phyloP scores from a whole-genome alignment of 2,113 vertebrate species.

The Atrichornis clamosus region DNA sequence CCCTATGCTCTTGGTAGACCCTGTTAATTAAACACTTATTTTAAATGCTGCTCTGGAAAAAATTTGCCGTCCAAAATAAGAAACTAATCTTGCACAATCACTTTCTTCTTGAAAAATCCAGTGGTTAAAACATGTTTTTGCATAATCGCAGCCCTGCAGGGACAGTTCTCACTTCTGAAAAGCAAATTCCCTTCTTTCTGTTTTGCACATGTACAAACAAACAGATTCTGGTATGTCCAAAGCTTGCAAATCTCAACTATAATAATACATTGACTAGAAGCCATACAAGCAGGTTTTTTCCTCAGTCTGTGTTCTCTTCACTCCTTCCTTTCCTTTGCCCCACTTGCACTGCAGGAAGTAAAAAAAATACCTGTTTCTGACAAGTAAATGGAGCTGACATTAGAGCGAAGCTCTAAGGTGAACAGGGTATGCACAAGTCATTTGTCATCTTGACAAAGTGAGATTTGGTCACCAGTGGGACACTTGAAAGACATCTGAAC shows the following conservation, averaged over 20 bases:
- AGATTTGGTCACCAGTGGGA: conserved; percentile 69
- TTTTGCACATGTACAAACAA: neutral
- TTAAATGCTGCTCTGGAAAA: neutral
- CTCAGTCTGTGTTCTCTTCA: neutral
- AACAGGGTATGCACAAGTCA: conserved; percentile 28
- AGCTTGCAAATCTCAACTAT: neutral
- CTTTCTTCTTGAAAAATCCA: neutral
- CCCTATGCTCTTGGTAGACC: neutral
- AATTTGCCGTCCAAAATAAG: neutral
- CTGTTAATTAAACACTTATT: neutral
- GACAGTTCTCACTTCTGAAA: neutral
- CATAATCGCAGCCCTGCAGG: neutral
- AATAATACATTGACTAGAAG: conserved; percentile 1
- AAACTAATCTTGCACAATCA: neutral
- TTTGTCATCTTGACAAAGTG: conserved; percentile 75
- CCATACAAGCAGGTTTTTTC: neutral
- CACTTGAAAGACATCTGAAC: conserved; percentile 69
- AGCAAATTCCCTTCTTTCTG: neutral
- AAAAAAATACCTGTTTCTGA: conserved; percentile 61
- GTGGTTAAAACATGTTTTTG: conserved; percentile 4
- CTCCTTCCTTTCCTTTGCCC: neutral
- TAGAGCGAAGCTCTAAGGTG: neutral
- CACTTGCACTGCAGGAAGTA: conserved; percentile 14
- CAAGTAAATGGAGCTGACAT: conserved; percentile 62
- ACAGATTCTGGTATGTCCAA: neutral